Conservation (phyloP, 2,113 vertebrate genomes). For the Pygoscelis adeliae region DNA sequence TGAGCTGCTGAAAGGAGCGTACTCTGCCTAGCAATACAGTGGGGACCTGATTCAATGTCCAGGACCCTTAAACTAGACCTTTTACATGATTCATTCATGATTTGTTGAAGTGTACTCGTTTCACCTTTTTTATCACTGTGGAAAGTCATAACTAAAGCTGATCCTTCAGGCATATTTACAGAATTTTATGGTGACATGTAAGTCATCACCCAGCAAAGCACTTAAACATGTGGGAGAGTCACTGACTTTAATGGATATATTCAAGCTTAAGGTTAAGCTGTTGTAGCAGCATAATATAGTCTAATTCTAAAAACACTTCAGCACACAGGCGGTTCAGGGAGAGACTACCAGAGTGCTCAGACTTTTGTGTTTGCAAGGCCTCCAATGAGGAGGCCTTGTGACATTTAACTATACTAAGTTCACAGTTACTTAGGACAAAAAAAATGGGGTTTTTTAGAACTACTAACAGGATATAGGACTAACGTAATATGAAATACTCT, state of each 20-base stretch:
- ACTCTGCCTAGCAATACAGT: background rate
- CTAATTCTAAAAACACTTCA: background rate
- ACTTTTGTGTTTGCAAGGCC: background rate
- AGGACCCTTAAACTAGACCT: background rate
- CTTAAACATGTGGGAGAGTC: background rate
- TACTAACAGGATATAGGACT: background rate
- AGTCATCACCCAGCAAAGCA: constrained; percentile 4
- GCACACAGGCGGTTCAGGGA: background rate
- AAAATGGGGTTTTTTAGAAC: background rate
- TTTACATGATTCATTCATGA: background rate
- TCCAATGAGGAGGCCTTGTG: background rate
- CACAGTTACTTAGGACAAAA: background rate
- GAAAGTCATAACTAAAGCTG: constrained; percentile 8
- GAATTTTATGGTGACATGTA: background rate
- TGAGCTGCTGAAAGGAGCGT: background rate
- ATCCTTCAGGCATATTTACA: background rate
- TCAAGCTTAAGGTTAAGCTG: constrained; percentile 11
- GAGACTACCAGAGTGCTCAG: background rate
- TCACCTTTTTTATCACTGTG: constrained; percentile 2
- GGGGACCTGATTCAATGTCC: background rate
- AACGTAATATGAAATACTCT: background rate
- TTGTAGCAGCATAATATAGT: background rate
- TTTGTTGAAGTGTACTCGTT: background rate
- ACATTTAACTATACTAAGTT: background rate
- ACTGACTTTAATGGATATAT: background rate